A percentile compares a stretch with the other conserved stretches of the same genome.
Evolutionary conservation across 1,140 invertebrate genomes (phyloP).

Genomic region (Plectrocnemia conspersa): DNA sequence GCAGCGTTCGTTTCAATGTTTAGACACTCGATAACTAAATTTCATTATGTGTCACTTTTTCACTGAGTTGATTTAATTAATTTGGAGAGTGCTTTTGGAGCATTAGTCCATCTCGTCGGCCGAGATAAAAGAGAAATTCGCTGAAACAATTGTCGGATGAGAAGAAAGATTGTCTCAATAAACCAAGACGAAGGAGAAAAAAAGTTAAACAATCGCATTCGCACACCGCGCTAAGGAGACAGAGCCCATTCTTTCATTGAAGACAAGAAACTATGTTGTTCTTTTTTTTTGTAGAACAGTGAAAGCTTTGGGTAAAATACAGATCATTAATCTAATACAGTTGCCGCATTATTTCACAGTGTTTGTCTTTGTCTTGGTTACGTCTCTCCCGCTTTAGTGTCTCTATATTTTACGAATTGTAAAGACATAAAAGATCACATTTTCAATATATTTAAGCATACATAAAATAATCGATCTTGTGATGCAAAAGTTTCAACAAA

Average conservation of each 20-base stretch:
- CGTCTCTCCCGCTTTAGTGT: too few species aligned
- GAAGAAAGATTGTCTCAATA: conserved; percentile 11
- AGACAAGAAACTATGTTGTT: conserved; percentile 4
- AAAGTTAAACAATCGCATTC: conserved; percentile 6
- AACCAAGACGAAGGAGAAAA: conserved; percentile 4
- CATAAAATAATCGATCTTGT: too few species aligned
- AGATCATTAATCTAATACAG: conserved; percentile 6
- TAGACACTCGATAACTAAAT: too few species aligned
- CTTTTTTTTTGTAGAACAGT: conserved; percentile 8
- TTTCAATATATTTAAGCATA: too few species aligned
- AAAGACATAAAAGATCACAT: too few species aligned
- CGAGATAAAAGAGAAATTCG: conserved; percentile 12
- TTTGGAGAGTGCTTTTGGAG: neutral
- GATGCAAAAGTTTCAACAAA: too few species aligned
- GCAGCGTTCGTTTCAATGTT: too few species aligned
- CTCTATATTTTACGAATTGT: too few species aligned
- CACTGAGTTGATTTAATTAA: neutral
- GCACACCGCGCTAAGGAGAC: conserved; percentile 5
- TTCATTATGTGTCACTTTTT: too few species aligned
- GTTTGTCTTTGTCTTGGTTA: too few species aligned
- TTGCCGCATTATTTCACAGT: neutral
- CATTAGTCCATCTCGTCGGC: neutral
- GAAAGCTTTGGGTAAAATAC: conserved; percentile 6
- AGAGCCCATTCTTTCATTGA: conserved; percentile 6
- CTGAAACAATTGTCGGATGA: conserved; percentile 10